phyloP scores from a whole-genome alignment of 2,888 invertebrate species.

The Perizoma affinitatum region DNA sequence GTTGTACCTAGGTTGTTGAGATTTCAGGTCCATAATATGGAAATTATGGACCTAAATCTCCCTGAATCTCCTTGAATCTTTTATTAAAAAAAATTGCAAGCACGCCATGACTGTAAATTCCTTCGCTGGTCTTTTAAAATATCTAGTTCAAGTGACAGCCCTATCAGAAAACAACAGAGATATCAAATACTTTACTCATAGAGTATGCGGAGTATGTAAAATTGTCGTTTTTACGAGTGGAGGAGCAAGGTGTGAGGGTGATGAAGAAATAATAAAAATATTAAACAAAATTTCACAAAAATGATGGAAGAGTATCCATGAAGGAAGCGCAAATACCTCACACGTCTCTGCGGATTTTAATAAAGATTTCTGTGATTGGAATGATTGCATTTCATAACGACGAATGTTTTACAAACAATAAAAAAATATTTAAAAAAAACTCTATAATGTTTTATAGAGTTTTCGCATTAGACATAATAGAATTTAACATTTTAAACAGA shows the following conservation, averaged over 20 bases:
- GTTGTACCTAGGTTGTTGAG: too few relatives aligned
- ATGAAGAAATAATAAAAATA: conserved; percentile 59
- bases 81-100: too few relatives aligned
- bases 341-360: conserved; percentile 12
- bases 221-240: conserved; percentile 77
- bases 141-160: conserved; percentile 9
- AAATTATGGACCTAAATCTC: too few relatives aligned
- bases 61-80: too few relatives aligned
- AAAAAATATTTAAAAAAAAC: too few relatives aligned
- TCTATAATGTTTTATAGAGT: too few relatives aligned
- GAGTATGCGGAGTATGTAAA: conserved; percentile 72
- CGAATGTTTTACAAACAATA: too few relatives aligned
- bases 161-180: conserved; percentile 37
- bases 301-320: conserved; percentile 2
- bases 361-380: conserved; percentile 17
- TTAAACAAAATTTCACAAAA: conserved; percentile 45
- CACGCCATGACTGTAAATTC: too few relatives aligned
- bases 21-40: too few relatives aligned
- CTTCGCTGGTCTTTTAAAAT: not conserved
- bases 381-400: not conserved
- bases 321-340: conserved; percentile 11
- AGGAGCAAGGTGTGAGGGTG: conserved; percentile 68
- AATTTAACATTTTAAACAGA: too few relatives aligned
- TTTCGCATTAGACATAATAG: too few relatives aligned
- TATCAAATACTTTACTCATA: conserved; percentile 61